Base-by-base conservation (phyloP, 2,113 vertebrate genomes). In the Octodon degus region DNA sequence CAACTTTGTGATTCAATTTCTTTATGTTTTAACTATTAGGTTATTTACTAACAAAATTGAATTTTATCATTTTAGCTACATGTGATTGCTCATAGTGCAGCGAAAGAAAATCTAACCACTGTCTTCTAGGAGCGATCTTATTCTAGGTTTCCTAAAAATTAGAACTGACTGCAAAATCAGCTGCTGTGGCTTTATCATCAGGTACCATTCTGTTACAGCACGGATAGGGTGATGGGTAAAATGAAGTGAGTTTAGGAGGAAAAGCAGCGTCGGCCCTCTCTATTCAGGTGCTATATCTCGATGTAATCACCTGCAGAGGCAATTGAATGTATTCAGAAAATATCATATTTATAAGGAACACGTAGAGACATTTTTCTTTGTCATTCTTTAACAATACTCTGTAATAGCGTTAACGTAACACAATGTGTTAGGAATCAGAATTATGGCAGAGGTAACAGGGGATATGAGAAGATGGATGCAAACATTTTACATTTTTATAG, bases 21-120 rank as follows among this genome's bases (percentile, higher is more conserved):
- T 37, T 53, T 90, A 32, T 76, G 74, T 89, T 92, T 63, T 80
- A 58, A 72, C 58, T 89, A 24, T 55, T 47, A 80, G 11, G 27
- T 90, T 92, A 74, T 77, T 94, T 74, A 40, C 70, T 81, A 40
- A 77, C 27, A 50, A 47, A 72, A 50, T 58, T n/a, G 37, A 84
- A 76, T 80, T n/a, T 67, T 74, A 82, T 89, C 10, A 77, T 90
- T 90, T 96, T 76, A 96, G n/a, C 43, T 89, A 63, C 27, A 70
- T 55, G 25, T 65, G 58, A 70, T 88, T 90, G 88, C n/a, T 88
- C 67, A 82, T 20, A 27, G 43, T 68, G 37, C 53, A 79, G 88
- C 95, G 58, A 58, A 20, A 53, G 32, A 94, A 94, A 86, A 62
- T 90, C 58, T 0, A 87, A 20, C 5, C 68, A 40, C 4, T 82